Conservation (phyloP, 2,888 invertebrate genomes). For the Melanchra persicariae region DNA sequence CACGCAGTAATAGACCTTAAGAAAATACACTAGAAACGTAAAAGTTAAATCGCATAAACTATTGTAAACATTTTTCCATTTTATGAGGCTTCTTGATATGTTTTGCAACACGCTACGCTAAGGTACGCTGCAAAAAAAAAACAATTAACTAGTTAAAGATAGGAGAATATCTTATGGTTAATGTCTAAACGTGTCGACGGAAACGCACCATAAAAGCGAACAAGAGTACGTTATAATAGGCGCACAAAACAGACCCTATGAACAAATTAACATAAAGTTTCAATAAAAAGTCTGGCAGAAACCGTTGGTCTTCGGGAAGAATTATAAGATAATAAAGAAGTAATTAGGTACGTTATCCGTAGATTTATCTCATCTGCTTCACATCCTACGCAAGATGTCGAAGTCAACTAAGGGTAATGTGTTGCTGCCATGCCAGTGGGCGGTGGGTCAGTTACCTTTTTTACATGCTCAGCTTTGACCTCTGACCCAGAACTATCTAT, state of each 20-base stretch:
- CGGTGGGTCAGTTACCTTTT: conserved; percentile 63
- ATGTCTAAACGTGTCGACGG: neutral
- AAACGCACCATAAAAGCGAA: conserved; percentile 5
- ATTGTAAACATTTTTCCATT: neutral
- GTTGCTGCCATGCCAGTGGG: conserved; percentile 44
- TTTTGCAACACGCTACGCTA: neutral
- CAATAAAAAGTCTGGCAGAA: conserved; percentile 20
- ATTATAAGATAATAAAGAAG: conserved; percentile 46
- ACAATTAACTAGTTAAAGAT: neutral
- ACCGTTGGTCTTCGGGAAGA: conserved; percentile 14
- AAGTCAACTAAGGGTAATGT: conserved; percentile 54
- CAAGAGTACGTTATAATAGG: neutral
- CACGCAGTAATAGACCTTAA: conserved; percentile 17
- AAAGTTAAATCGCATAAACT: conserved; percentile 15
- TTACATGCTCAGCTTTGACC: conserved; percentile 56
- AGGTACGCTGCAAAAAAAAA: neutral
- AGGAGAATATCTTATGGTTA: neutral
- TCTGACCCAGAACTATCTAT: conserved; percentile 51
- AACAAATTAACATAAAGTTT: conserved; percentile 12
- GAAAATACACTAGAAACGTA: conserved; percentile 11
- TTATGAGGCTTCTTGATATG: neutral
- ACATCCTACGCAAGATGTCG: conserved; percentile 58
- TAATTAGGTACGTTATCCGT: conserved; percentile 54
- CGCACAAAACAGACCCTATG: neutral
- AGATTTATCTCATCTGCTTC: conserved; percentile 60